Base-by-base conservation (phyloP, 2,888 invertebrate species). In the Oegoconia quadripuncta region DNA sequence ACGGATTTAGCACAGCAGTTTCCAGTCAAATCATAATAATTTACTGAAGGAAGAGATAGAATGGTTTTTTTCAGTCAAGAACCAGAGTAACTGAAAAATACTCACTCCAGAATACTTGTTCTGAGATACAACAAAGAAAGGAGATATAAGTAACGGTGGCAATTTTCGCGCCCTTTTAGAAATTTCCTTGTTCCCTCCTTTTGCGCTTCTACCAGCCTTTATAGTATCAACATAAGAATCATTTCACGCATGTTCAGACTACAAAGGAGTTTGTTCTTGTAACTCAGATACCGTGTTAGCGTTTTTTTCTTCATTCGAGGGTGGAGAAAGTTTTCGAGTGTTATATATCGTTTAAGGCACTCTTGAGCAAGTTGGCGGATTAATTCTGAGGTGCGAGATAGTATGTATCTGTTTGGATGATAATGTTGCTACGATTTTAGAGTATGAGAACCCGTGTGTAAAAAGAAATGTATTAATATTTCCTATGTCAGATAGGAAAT, bases 101-200 rank as follows among this genome's bases (percentile, higher is more conserved):
- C n/a, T n/a, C n/a, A n/a, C n/a, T n/a, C n/a, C n/a, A n/a, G n/a
- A n/a, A 64, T 59, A 69, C 63, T 65, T 48, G 11, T 52, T 22
- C 11, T 54, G 52, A 54, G 56, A 39, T 44, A 35, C 71, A 67
- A 69, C 67, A 70, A 74, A 69, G 66, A 64, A 65, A 61, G 58
- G 60, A 69, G 61, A 72, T 74, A 69, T 63, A 64, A 64, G 64
- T 64, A 66, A 74, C 76, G 76, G 75, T 76, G 76, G 74, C 80
- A 80, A 81, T 80, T 79, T 79, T 73, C 60, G 64, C 64, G 67
- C 69, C 64, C 58, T 60, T 65, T 57, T 54, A 62, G n/a, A 62
- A 72, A 65, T 65, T 66, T 60, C 52, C 61, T 55, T 52, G 54
- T 56, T 57, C 58, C 49, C 42, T 42, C 43, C 44, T 48, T 52